Percentiles rank a stretch among this genome's conserved stretches.
phyloP scores from a whole-genome alignment of 2,888 invertebrate species.

The Stramonita haemastoma region DNA sequence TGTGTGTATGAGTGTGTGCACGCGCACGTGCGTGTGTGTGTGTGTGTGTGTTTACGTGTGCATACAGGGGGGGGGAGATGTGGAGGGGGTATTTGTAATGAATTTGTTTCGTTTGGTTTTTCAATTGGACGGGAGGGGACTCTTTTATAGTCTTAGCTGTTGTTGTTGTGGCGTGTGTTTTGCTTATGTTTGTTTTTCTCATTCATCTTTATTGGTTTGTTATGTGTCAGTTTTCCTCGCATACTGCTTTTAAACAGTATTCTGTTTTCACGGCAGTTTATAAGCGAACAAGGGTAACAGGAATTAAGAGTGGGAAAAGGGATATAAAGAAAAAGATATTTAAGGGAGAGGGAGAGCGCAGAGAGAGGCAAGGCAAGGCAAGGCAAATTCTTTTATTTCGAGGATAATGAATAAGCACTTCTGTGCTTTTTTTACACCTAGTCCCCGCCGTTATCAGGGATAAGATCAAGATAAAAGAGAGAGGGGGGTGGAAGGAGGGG shows the following conservation, averaged over 20 bases:
- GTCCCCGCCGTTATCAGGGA: too few species aligned
- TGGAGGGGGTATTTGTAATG: neutral
- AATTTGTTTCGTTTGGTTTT: neutral
- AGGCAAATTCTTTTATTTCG: too few species aligned
- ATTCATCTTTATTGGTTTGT: neutral
- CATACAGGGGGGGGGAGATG: neutral
- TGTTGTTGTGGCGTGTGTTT: too few species aligned
- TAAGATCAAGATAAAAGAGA: too few species aligned
- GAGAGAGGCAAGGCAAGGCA: too few species aligned
- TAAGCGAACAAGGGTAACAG: neutral
- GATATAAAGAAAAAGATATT: neutral
- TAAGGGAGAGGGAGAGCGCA: neutral
- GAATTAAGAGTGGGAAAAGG: neutral
- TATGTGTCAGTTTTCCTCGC: neutral
- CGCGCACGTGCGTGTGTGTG: neutral
- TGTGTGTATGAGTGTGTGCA: constrained; percentile 4
- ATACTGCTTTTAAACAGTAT: neutral
- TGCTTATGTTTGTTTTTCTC: neutral
- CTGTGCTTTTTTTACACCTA: too few species aligned
- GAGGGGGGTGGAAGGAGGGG: neutral
- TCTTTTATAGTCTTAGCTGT: too few species aligned
- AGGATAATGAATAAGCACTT: too few species aligned
- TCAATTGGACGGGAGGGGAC: neutral
- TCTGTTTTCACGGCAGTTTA: neutral
- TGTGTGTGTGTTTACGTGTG: neutral